Evolutionary conservation across 2,888 invertebrate genomes (phyloP), one percentile per base, ranked within the genome.

Genomic region (Molorchus minor): DNA sequence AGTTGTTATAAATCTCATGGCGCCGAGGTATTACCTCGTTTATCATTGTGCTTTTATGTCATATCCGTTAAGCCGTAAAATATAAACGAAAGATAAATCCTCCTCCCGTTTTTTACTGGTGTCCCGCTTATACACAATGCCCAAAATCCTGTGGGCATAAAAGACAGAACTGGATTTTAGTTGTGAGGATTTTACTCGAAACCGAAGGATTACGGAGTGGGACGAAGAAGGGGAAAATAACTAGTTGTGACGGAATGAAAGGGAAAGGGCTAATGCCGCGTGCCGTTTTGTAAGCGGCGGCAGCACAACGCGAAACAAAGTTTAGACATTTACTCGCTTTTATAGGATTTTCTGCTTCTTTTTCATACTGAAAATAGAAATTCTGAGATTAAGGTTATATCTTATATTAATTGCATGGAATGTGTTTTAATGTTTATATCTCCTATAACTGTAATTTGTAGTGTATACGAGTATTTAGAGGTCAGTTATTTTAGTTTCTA

Each of bases 1-100:
- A n/a, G n/a, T n/a, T n/a, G n/a, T n/a, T n/a, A n/a, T n/a, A n/a
- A n/a, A n/a, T n/a, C 8, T 21, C 25, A 10, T 21, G 21, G 12
- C 25, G 12, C 25, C 21, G 21, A 21, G 7, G 13, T 44, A 21
- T 21, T 21, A 44, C 29, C 21, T 29, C 16, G 25, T 29, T 15
- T 13, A 12, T 21, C 21, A 21, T 44, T 36, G 35, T 33, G 38
- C 38, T 38, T 49, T 49, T 38, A 25, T 25, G 25, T 40, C 38
- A 15, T 49, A 38, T 49, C 25, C 47, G 49, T 13, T 49, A 49
- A 49, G 38, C 38, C 49, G 38, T 49, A 49, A 49, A 49, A 49
- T 49, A 49, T 49, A 49, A 49, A 49, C 38, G 49, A 49, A 49
- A 49, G 38, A 40, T 38, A 49, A 38, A 49, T 38, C 38, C 38